A percentile compares a stretch with the other conserved stretches of the same genome.
Evolutionary conservation across 2,797 vertebrate genomes (phyloP).

Genomic region (Steatocranus sp.): DNA sequence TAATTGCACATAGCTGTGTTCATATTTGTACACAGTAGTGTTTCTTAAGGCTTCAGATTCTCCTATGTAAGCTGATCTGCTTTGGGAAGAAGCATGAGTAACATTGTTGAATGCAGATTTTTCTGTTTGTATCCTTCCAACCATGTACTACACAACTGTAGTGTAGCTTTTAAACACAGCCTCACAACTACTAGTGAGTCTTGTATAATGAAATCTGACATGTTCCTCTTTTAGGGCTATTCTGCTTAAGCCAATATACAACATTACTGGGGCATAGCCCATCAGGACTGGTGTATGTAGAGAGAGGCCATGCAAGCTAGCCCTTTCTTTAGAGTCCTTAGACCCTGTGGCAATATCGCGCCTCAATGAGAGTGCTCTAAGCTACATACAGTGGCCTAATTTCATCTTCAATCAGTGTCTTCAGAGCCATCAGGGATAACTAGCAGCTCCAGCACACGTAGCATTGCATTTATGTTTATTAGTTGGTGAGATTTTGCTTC

Average conservation of each 20-base stretch:
- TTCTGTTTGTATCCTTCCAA: conserved; percentile 24
- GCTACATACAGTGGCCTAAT: conserved; percentile 66
- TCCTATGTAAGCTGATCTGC: conserved; percentile 45
- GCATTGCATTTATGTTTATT: conserved; percentile 28
- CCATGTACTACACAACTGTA: conserved; percentile 6
- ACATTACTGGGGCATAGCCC: conserved; percentile 63
- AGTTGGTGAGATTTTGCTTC: conserved; percentile 13
- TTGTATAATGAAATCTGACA: conserved; percentile 70
- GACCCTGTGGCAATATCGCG: conserved; percentile 62
- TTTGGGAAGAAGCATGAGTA: conserved; percentile 37
- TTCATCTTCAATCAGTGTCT: conserved; percentile 77
- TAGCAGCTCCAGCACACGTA: conserved; percentile 24
- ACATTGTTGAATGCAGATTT: conserved; percentile 25
- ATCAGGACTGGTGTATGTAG: conserved; percentile 54
- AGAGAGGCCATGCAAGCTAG: conserved; percentile 56
- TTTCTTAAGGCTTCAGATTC: conserved; percentile 10
- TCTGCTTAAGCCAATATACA: conserved; percentile 66
- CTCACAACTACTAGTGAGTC: conserved; percentile 23
- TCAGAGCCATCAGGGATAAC: conserved; percentile 56
- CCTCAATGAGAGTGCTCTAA: conserved; percentile 50
- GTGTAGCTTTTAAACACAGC: conserved; percentile 44
- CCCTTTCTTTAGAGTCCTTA: conserved; percentile 68
- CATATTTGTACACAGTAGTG: neutral
- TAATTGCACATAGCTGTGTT: neutral
- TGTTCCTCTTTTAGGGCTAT: conserved; percentile 62